Base-by-base conservation (phyloP, 2,888 invertebrate species). In the Agapostemon virescens region DNA sequence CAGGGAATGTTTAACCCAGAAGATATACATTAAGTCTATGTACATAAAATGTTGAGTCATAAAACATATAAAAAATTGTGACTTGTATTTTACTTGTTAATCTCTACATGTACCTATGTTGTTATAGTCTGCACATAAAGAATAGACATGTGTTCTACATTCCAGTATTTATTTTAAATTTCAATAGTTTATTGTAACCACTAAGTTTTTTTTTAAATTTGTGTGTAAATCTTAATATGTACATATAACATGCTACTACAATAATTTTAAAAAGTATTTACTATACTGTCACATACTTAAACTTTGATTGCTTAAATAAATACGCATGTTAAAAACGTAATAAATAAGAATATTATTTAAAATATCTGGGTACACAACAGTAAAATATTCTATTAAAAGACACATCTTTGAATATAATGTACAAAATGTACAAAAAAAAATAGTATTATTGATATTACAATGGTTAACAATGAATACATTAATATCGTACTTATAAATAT, bases 1-100 rank as follows among this genome's bases (percentile, higher is more conserved):
- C 94, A 96, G 96, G 97, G 97, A 89, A 97, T 97, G 97, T 97
- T 97, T 94, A 96, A 96, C 93, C 96, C 97, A 38, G 97, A 97
- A 74, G 97, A 97, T 93, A 94, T 97, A 84, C 92, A 92, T 85
- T 92, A 89, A 84, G n/a, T 74, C 3, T 75, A 17, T 74, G 26
- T 70, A 77, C 30, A 77, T 52, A 42, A 52, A 55, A 26, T 40
- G 26, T 61, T 66, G 36, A 40, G 55, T 73, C 55, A 52, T 52
- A 66, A 15, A 68, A 58, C 38, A 61, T 30, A 52, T 36, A 66
- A 73, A 69, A 77, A 45, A 77, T 45, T 61, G 68, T 63, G 36
- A 79, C 42, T 40, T 76, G 30, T 70, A 70, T 72, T 63, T 45
- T 75, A 66, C n/a, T 49, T 74, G 66, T 69, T 75, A 77, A 69